Evolutionary conservation across 2,113 vertebrate species (phyloP), one percentile per base, ranked within the genome.

Genomic region (Lipophrys pholis): DNA sequence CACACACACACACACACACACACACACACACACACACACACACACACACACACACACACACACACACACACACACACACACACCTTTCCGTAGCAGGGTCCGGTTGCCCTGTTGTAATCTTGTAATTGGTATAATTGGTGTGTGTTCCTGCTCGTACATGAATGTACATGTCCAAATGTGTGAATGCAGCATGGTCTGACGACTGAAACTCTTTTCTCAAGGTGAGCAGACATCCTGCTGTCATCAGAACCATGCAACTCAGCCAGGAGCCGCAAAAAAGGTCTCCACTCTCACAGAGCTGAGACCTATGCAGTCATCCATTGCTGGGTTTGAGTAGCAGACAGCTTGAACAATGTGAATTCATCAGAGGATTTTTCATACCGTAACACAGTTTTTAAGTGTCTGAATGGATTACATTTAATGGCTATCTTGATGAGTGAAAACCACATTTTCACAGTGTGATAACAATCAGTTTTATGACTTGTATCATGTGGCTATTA

Each of bases 121-220:
- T 74, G 80, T 88, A 87, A 90, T 88, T 82, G 79, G 74, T 81
- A 50, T 87, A 82, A 85, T 79, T 76, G 66, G 72, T 78, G 73
- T 67, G 69, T 70, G 73, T 65, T 72, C 50, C 49, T 59, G 61
- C 74, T 53, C 35, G 40, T 70, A 51, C 72, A 62, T 68, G 73
- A 56, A 36, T 69, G 57, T 69, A 51, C 10, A 8, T 68, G 73
- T 83, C 53, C 65, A 39, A 57, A 69, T 59, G 55, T 59, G 73
- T 46, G 69, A 21, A 53, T 76, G 70, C n/a, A 50, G 64, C 38
- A 30, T 11, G 7, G 59, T 69, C 70, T 71, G 69, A 74, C 67
- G 76, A 76, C 59, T 72, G 73, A 66, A 70, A 45, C 67, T 45
- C 66, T 71, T 66, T 56, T 51, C 57, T 80, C n/a, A 8, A 17